Evolutionary conservation across 2,113 vertebrate species (phyloP).

Genomic region (Pseudorectes ferrugineus): DNA sequence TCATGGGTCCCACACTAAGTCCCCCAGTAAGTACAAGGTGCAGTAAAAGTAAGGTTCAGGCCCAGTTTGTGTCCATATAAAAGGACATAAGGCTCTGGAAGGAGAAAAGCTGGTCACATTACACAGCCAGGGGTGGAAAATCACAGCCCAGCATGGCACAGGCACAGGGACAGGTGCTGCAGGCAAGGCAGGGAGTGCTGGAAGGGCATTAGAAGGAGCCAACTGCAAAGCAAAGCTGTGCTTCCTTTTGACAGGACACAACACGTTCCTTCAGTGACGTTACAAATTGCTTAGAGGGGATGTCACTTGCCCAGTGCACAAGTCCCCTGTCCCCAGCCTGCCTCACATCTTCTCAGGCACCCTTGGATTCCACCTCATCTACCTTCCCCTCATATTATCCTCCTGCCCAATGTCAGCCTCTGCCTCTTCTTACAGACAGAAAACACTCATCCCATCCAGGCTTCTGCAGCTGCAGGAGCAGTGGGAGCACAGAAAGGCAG

Average conservation of each 20-base stretch:
- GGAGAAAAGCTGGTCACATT: not conserved
- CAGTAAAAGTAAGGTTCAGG: not conserved
- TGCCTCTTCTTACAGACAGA: not conserved
- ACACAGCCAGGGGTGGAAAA: not conserved
- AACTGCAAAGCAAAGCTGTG: not conserved
- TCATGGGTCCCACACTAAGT: not conserved
- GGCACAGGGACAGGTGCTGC: not conserved
- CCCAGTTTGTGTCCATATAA: not conserved
- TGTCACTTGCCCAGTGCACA: not conserved
- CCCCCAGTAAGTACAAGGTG: not conserved
- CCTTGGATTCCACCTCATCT: not conserved
- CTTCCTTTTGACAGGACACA: not conserved
- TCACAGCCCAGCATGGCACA: not conserved
- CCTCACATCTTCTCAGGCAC: not conserved
- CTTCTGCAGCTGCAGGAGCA: not conserved
- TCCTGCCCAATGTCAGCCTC: not conserved
- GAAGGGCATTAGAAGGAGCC: not conserved
- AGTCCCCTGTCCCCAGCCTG: not conserved
- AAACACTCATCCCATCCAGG: not conserved
- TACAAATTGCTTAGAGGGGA: not conserved
- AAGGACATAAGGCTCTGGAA: not conserved
- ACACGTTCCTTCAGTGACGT: accelerated
- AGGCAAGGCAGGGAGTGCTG: not conserved
- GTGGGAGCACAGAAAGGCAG: not conserved
- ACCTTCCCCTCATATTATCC: not conserved